Evolutionary conservation across 2,113 vertebrate genomes (phyloP).

Genomic region (Mirza zaza): DNA sequence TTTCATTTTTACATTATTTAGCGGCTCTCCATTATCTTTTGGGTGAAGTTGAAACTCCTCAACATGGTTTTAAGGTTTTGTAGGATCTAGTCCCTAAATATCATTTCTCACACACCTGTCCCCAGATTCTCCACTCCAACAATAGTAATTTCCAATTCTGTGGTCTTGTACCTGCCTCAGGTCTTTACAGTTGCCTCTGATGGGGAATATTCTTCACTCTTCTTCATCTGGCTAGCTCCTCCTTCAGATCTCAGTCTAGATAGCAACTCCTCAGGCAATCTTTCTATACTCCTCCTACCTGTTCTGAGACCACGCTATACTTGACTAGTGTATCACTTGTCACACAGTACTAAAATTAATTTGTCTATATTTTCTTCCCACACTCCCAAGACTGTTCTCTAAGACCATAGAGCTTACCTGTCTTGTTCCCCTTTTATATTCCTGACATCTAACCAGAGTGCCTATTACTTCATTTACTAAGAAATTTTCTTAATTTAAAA

Average conservation of each 20-base stretch:
- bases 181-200: neutral
- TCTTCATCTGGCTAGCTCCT: neutral
- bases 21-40: neutral
- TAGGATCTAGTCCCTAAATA: neutral
- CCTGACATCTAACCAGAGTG: neutral
- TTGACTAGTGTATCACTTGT: neutral
- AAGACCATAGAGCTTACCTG: neutral
- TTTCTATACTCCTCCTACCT: neutral
- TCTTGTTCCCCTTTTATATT: neutral
- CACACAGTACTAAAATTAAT: neutral
- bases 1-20: neutral
- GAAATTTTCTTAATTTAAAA: conserved; percentile 33
- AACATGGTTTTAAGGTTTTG: neutral
- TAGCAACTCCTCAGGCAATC: neutral
- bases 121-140: neutral
- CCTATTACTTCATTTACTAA: neutral
- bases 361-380: neutral
- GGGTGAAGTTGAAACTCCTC: neutral
- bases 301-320: neutral
- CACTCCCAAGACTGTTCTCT: neutral
- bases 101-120: neutral
- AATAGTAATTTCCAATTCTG: neutral
- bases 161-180: neutral
- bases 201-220: neutral
- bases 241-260: neutral